Base-by-base conservation (phyloP, 1,140 invertebrate species). In the Aphelinus atriplicis region DNA sequence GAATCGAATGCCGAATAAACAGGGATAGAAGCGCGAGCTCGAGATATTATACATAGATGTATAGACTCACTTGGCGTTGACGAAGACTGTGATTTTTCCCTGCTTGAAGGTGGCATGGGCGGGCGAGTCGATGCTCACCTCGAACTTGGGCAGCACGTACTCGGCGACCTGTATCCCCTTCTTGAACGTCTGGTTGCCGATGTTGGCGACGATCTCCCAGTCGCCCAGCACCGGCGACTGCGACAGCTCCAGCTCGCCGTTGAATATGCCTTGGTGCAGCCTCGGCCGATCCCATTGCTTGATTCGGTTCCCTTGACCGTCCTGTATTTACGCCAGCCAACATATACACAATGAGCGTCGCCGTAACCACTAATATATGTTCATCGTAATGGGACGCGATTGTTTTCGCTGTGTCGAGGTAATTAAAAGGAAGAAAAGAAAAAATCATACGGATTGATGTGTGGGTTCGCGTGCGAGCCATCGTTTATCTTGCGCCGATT, bases 61-160 rank as follows among this genome's bases (percentile, higher is more conserved):
- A 26, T 26, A 26, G 60, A 84, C 89, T 90, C 90, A 97, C 96
- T 94, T 95, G 7, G 96, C 94, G 57, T 93, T 91, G 7, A 98
- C 90, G 45, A 93, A 94, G 5, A 93, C 93, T 9, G 89, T 90
- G 48, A 98, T 90, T 63, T 92, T 90, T 45, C 92, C 92, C 71
- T 96, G 93, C 71, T 92, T 93, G 81, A 96, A 94, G 1, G 94
- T 93, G 0, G 94, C 89, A 85, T 96, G 95, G 75, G 93, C 90
- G 1, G 95, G 93, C 1, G 95, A 90, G 65, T 95, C 91, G 45
- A 98, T 91, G 0, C 91, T 90, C 26, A 99, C 94, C 83, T 97
- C 92, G 86, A 97, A 98, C 80, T 97, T 97, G 0, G 97, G 97
- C 51, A 97, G 86, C 47, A 98, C 93, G 85, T 98, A 98, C 87